These are phyloP conservation scores for Mamestra brassicae DNA, from an alignment of 2,888 invertebrate species.

Conservation along the genomic window DNA sequence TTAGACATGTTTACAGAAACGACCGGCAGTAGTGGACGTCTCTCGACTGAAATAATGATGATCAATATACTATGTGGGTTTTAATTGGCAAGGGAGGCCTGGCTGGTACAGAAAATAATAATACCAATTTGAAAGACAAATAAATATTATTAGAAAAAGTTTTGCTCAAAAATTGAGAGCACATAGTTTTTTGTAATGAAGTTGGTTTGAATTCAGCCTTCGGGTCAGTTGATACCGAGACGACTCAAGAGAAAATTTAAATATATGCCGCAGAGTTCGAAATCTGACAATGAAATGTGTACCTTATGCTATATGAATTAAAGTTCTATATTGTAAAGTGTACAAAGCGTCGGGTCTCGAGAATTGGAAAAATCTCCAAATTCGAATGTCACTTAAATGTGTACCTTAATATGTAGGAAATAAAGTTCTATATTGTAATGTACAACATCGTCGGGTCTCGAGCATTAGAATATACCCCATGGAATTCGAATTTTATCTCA, in stretches of 20 bases:
- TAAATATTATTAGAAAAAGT: not conserved
- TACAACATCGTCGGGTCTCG: not conserved
- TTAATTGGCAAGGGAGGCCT: not conserved
- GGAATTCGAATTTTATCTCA: not conserved
- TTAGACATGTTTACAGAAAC: too few relatives aligned
- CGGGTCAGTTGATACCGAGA: not conserved
- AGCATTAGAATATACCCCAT: too few relatives aligned
- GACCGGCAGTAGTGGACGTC: too few relatives aligned
- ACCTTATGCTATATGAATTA: too few relatives aligned
- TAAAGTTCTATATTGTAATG: not conserved
- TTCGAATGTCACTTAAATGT: not conserved
- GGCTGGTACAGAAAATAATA: not conserved
- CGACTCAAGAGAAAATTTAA: not conserved
- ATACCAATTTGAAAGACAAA: conserved; percentile 2
- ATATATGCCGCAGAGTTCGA: too few relatives aligned
- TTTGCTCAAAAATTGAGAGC: conserved; percentile 40
- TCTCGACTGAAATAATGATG: too few relatives aligned
- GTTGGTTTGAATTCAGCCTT: not conserved
- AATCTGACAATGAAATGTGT: too few relatives aligned
- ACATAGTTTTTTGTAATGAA: not conserved
- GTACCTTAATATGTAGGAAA: not conserved
- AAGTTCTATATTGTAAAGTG: too few relatives aligned
- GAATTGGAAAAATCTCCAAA: not conserved
- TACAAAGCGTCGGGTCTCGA: too few relatives aligned
- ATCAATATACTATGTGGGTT: not conserved